Conservation (phyloP, 2,888 invertebrate species). For the Lasioglossum villosulum region DNA sequence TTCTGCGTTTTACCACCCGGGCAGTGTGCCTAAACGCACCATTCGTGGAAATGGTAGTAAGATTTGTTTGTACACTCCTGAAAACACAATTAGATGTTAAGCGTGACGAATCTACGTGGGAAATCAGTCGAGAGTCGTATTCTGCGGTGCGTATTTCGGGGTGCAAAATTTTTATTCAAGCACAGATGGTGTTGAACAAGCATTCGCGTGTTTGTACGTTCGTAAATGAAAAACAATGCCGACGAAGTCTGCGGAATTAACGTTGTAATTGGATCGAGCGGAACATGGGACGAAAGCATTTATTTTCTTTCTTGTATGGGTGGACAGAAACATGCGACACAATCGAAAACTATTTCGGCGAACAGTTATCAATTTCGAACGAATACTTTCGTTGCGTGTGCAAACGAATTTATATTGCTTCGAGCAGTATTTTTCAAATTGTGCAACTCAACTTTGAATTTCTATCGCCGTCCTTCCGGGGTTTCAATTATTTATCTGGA, state of each 20-base stretch:
- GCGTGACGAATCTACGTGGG: slow-evolving; percentile 17
- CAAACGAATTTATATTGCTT: not conserved
- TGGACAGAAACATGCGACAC: not conserved
- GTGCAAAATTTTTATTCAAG: slow-evolving; percentile 18
- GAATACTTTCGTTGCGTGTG: not conserved
- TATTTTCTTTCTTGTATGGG: not conserved
- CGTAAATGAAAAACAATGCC: slow-evolving; percentile 25
- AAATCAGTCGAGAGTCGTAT: not conserved
- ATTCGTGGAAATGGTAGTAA: not conserved
- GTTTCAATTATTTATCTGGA: not conserved
- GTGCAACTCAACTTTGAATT: not conserved
- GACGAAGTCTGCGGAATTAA: not conserved
- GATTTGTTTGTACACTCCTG: not conserved
- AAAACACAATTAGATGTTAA: slow-evolving; percentile 7
- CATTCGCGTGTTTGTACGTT: not conserved
- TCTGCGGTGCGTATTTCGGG: not conserved
- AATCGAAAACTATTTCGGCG: not conserved
- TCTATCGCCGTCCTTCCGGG: not conserved
- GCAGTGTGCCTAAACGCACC: not conserved
- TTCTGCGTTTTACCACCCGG: not conserved
- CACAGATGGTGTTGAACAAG: slow-evolving; percentile 1
- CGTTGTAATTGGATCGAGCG: slow-evolving; percentile 25
- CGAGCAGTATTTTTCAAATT: not conserved
- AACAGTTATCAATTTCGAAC: slow-evolving; percentile 3
- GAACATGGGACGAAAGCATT: slow-evolving; percentile 3